phyloP scores from a whole-genome alignment of 1,140 invertebrate species.

The Chionoecetes opilio region DNA sequence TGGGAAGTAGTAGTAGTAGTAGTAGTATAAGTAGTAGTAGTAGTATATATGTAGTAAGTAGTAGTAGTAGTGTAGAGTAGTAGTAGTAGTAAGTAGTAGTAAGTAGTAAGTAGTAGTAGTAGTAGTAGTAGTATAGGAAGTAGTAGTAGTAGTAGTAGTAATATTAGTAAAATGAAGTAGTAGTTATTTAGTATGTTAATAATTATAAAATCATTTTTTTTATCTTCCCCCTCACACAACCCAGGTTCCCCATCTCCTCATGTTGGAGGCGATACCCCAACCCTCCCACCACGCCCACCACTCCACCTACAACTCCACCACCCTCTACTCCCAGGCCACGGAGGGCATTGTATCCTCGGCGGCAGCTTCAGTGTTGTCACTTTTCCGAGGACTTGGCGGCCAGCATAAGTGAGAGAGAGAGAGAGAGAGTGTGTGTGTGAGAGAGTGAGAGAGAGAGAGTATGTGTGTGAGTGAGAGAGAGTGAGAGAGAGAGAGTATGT shows the following conservation, averaged over 20 bases:
- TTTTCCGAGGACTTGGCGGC: conserved; percentile 60
- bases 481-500: not conserved
- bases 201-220: no score
- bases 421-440: not conserved
- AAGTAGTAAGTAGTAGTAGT: not conserved
- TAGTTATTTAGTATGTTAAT: no score
- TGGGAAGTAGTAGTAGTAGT: not conserved
- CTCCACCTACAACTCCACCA: conserved; percentile 64
- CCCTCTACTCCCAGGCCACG: conserved; percentile 65
- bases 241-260: conserved; percentile 7
- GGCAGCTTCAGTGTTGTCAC: conserved; percentile 68
- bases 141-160: no score
- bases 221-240: not conserved
- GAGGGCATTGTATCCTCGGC: conserved; percentile 69
- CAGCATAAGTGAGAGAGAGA: conserved; percentile 52
- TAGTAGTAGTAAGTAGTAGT: not conserved
- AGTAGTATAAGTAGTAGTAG: not conserved
- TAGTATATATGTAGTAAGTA: not conserved
- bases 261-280: conserved; percentile 42
- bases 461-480: not conserved
- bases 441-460: not conserved
- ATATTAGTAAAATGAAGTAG: no score
- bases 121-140: no score
- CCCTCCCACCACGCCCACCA: conserved; percentile 23
- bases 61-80: not conserved